phyloP scores from a whole-genome alignment of 2,113 vertebrate species.

The Semicossyphus pulcher region DNA sequence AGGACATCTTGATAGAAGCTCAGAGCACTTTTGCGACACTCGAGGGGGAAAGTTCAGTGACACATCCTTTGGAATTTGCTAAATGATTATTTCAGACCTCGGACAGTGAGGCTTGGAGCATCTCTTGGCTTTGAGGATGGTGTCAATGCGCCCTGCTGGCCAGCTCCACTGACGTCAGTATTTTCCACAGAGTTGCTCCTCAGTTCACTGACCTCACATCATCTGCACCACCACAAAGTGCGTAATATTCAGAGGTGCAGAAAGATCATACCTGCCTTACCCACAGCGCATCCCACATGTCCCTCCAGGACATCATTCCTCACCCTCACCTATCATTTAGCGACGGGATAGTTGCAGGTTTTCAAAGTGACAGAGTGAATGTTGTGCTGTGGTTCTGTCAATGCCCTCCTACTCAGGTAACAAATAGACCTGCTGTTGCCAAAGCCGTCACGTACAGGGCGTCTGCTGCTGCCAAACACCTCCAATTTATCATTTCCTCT shows the following conservation, averaged over 20 bases:
- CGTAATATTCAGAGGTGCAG: conserved; percentile 3
- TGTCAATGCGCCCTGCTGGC: background rate
- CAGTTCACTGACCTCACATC: conserved; percentile 37
- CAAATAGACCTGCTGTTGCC: conserved; percentile 25
- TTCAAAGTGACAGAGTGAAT: conserved; percentile 56
- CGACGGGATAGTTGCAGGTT: conserved; percentile 46
- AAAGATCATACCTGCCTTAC: conserved; percentile 37
- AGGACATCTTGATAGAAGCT: conserved; percentile 47
- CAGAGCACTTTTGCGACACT: conserved; percentile 18
- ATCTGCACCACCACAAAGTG: conserved; percentile 19
- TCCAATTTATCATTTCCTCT: conserved; percentile 33
- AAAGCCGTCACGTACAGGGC: conserved; percentile 8
- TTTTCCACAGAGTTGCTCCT: conserved; percentile 48
- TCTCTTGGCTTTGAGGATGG: conserved; percentile 22
- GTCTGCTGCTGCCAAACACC: conserved; percentile 21
- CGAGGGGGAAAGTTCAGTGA: conserved; percentile 3
- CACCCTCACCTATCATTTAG: conserved; percentile 55
- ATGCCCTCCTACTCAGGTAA: conserved; percentile 30
- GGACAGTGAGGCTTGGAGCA: background rate
- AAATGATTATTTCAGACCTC: conserved; percentile 35
- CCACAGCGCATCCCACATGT: conserved; percentile 5
- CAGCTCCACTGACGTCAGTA: conserved; percentile 37
- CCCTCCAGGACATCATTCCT: conserved; percentile 57
- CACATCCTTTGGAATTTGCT: conserved; percentile 14
- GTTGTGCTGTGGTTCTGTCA: conserved; percentile 27